Evolutionary conservation across 2,888 invertebrate species (phyloP), one percentile per base, ranked within the genome.

Genomic region (Dexiosoma caninum): DNA sequence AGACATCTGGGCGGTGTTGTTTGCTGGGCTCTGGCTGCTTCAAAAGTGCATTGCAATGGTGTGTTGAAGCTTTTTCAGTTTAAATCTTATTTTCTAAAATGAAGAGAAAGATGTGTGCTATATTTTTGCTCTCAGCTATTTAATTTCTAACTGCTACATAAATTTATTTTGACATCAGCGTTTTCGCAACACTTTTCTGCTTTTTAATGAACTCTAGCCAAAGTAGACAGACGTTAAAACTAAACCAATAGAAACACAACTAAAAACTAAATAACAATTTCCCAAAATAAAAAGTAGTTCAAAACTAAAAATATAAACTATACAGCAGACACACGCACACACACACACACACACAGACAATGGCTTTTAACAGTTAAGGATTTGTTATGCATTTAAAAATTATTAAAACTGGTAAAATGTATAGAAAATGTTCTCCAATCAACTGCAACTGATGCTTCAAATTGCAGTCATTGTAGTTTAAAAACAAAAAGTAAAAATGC

Each of bases 361-460:
- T 21, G 49, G 35, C 21, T 12, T 9, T 27, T 14, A 40, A 23
- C 46, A 27, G 42, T 49, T n/a, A 40, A 42, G 40, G 21, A 40
- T 59, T 66, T 59, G 40, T 32, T 12, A 49, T 49, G 66, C 49
- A 59, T 66, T n/a, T 66, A 40, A 57, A 2, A 59, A 59, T 49
- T 51, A 35, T 53, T 21, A 72, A 62, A 62, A 21, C 30, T 66
- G 37, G 14, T 23, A 72, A 66, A 66, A 16, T 46, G 10, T 37
- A 37, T 55, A 44, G 5, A 55, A n/a, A 12, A 30, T 8, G 10
- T 7, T 19, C 2, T 27, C 2, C 12, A 19, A 19, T 14, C 8
- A 44, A 49, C 27, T 67, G n/a, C 42, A 67, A 35, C 16, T 71
- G 27, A 12, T 42, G 40, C 9, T 14, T 7, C 16, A 3, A 1